phyloP scores from a whole-genome alignment of 2,888 invertebrate genomes.

The Apamea monoglypha region DNA sequence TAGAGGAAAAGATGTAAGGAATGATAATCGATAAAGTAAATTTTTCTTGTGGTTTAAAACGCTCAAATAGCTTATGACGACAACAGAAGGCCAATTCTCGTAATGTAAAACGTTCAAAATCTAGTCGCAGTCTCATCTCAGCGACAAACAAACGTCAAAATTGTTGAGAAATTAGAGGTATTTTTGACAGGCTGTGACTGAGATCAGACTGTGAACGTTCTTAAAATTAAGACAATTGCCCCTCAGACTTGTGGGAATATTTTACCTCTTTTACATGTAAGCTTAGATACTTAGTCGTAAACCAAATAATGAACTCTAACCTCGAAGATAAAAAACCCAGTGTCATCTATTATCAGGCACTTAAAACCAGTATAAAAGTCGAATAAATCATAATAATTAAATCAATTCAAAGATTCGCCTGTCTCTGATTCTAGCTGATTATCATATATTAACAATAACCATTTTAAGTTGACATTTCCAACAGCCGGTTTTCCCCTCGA shows the following conservation, averaged over 20 bases:
- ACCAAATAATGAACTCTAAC: not conserved
- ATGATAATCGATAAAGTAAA: not conserved
- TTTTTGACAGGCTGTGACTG: too few relatives aligned
- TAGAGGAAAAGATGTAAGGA: not conserved
- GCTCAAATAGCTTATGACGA: too few relatives aligned
- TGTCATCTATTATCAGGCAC: slow-evolving; percentile 4
- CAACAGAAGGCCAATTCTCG: too few relatives aligned
- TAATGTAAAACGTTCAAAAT: not conserved
- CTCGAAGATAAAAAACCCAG: not conserved
- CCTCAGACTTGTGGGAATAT: not conserved
- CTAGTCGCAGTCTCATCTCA: too few relatives aligned
- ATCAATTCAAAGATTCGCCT: slow-evolving; percentile 54
- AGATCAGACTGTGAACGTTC: too few relatives aligned
- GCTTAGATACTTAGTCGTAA: not conserved
- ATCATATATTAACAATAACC: slow-evolving; percentile 77
- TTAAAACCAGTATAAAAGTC: slow-evolving; percentile 14
- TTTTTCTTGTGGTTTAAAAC: too few relatives aligned
- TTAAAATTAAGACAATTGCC: too few relatives aligned
- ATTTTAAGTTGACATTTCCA: slow-evolving; percentile 72
- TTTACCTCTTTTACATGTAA: not conserved
- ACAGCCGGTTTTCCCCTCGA: slow-evolving; percentile 48
- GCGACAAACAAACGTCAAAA: too few relatives aligned
- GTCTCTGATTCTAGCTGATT: slow-evolving; percentile 74
- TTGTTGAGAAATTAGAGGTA: too few relatives aligned
- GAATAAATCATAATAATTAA: slow-evolving; percentile 38